Conservation (phyloP, 2,888 invertebrate genomes). For the Lycaena phlaeas region DNA sequence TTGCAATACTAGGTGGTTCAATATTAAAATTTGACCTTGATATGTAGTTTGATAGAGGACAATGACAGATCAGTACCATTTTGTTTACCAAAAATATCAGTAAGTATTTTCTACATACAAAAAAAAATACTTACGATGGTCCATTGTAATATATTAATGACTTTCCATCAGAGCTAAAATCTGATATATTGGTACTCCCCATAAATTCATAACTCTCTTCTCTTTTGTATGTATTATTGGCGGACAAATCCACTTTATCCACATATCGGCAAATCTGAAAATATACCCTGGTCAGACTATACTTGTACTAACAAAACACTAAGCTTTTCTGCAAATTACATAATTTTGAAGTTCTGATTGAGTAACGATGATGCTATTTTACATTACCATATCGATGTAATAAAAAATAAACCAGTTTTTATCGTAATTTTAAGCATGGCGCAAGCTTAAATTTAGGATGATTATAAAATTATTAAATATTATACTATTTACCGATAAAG, state of each 20-base stretch:
- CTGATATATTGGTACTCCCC: conserved; percentile 33
- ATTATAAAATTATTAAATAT: conserved; percentile 13
- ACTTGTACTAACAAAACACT: background rate
- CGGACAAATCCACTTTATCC: conserved; percentile 24
- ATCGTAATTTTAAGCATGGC: background rate
- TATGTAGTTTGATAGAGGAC: too few relatives aligned
- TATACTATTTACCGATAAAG: conserved; percentile 42
- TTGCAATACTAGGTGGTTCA: too few relatives aligned
- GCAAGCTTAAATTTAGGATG: background rate
- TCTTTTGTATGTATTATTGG: conserved; percentile 24
- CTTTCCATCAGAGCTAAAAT: conserved; percentile 37
- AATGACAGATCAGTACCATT: background rate
- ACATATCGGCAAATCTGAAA: conserved; percentile 47
- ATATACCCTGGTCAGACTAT: background rate
- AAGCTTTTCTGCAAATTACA: too few relatives aligned
- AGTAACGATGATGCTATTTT: background rate
- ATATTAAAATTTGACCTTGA: too few relatives aligned
- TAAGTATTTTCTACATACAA: too few relatives aligned
- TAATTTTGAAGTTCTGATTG: background rate
- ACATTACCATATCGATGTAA: background rate
- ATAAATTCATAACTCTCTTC: conserved; percentile 34
- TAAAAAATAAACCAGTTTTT: background rate
- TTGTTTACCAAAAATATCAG: too few relatives aligned
- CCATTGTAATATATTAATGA: conserved; percentile 41
- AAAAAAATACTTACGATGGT: conserved; percentile 46